Base-by-base conservation (phyloP, 2,113 vertebrate species). In the Archilochus colubris region DNA sequence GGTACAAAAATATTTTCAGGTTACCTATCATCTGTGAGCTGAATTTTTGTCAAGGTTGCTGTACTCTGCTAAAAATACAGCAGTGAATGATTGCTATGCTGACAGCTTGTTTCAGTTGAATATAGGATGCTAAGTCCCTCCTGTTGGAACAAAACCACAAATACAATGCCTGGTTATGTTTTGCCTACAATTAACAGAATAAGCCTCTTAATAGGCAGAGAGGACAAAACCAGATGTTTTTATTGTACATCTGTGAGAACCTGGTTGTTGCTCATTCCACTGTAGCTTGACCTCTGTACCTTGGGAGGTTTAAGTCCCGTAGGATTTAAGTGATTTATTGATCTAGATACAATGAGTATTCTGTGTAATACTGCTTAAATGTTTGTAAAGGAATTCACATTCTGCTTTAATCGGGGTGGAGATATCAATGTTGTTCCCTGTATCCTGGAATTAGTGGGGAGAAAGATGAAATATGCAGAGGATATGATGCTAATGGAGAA, bases 141-240 rank as follows among this genome's bases (percentile, higher is more conserved):
- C 3, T 50, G 69, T 58, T 95, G 91, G 84, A 97, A 95, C 51
- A 72, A 94, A 97, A 95, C 36, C 88, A 94, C 92, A 96, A 97
- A 61, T 82, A 91, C 17, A 70, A 81, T 55, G 89, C 70, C 69
- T 87, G 90, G 86, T 91, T 93, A 54, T 73, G 93, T 96, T 97
- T 97, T 96, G 91, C 93, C 94, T 97, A 33, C 92, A 97, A 94
- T 97, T 97, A 97, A 73, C 67, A 97, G 94, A 97, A 95, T 95
- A 97, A 97, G 97, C 96, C 94, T 95, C 70, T 88, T 97, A 97
- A 97, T 82, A 96, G 97, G 82, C 96, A 91, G 90, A 85, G 95
- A 97, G 91, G 96, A 97, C 78, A 93, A 97, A 97, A 97, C 91
- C 97, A 97, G 97, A 97, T 98, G 97, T 97, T 97, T 97, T 93